Conservation (phyloP, 2,888 invertebrate species). For the Cephus pulcher region DNA sequence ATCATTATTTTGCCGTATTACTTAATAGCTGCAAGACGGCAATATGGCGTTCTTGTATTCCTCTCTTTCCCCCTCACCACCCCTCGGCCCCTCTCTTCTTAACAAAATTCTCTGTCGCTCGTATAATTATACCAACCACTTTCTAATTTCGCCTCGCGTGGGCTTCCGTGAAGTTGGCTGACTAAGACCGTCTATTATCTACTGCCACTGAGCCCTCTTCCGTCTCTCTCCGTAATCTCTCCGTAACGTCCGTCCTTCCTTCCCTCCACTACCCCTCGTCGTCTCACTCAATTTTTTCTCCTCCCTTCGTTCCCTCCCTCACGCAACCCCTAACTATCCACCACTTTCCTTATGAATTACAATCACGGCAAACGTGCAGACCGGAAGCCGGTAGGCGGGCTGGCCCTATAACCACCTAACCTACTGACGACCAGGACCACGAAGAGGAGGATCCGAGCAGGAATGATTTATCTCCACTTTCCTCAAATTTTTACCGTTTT, state of each 20-base stretch:
- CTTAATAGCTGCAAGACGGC: neutral
- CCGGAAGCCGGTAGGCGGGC: neutral
- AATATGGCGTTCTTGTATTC: neutral
- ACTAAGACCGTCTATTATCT: neutral
- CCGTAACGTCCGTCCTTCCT: neutral
- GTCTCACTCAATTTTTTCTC: neutral
- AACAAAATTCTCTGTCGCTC: neutral
- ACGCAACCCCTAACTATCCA: neutral
- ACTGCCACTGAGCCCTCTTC: neutral
- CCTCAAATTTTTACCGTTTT: neutral
- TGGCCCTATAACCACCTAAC: neutral
- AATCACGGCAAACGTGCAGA: neutral
- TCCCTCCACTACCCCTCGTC: neutral
- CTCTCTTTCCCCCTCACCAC: neutral
- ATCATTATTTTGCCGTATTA: neutral
- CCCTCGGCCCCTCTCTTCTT: neutral
- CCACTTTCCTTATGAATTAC: neutral
- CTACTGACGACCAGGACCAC: neutral
- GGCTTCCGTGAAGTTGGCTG: neutral
- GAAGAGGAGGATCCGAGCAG: neutral
- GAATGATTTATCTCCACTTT: neutral
- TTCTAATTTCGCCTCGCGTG: slow-evolving; percentile 17
- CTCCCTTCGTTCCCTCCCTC: neutral
- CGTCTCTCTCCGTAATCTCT: neutral
- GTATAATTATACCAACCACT: slow-evolving; percentile 19